Conservation (phyloP, 1,140 invertebrate species). For the Drosophila pseudoananassae region DNA sequence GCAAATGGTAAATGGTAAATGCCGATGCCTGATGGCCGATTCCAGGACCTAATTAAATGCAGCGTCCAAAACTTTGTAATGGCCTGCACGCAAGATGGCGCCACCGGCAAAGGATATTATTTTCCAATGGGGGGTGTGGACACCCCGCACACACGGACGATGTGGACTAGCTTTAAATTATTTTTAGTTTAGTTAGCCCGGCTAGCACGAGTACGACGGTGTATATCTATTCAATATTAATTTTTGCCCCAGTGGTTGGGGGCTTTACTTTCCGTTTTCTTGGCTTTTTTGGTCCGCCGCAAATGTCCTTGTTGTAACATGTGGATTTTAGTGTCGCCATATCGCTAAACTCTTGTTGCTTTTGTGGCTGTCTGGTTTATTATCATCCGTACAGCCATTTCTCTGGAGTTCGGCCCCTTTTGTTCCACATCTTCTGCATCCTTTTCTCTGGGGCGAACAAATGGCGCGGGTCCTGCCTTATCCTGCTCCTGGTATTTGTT, state of each 20-base stretch:
- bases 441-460: slow-evolving; percentile 1
- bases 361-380: slow-evolving; percentile 61
- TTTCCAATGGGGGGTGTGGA: not conserved
- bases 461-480: slow-evolving; percentile 7
- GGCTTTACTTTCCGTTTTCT: not conserved
- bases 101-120: slow-evolving; percentile 31
- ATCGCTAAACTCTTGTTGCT: slow-evolving; percentile 38
- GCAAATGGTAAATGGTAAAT: slow-evolving; percentile 49
- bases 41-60: slow-evolving; percentile 72
- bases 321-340: slow-evolving; percentile 69
- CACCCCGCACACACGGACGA: no score
- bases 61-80: slow-evolving; percentile 74
- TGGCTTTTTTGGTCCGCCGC: slow-evolving; percentile 16
- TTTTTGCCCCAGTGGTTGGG: not conserved
- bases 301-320: slow-evolving; percentile 59
- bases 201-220: not conserved
- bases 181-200: not conserved
- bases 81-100: slow-evolving; percentile 69
- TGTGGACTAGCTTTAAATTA: not conserved
- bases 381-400: slow-evolving; percentile 43
- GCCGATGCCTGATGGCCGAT: slow-evolving; percentile 30
- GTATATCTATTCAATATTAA: not conserved
- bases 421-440: not conserved
- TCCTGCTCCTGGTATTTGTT: slow-evolving; percentile 60
- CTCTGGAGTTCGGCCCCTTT: not conserved